Base-by-base conservation (phyloP, 2,113 vertebrate genomes). In the Chloropsis hardwickii region DNA sequence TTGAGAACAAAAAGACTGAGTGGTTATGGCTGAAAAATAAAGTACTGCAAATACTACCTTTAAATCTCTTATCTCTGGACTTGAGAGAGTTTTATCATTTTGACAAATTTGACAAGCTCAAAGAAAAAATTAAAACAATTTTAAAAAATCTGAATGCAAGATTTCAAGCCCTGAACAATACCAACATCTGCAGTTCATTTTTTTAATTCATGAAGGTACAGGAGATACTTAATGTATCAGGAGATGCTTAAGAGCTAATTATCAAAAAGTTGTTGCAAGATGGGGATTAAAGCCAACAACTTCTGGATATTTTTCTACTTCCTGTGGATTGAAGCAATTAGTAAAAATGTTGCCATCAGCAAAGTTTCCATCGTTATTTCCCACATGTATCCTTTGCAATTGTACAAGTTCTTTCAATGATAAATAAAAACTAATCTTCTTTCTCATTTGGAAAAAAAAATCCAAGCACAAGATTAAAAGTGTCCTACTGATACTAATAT, bases 241-340 rank as follows among this genome's bases (percentile, higher is more conserved):
- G 15, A 56, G 19, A 66, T 86, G 45, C 28, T 62, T 81, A 50
- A 54, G 50, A 70, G 33, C 65, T 92, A 81, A 86, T 91, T 71
- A 86, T 78, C 8, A 67, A 56, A 79, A 61, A 78, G 20, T 58
- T 92, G 28, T 64, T 73, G 8, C 60, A 51, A 77, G 29, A 60
- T 77, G 33, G 19, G 12, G n/a, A 86, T 82, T 86, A 91, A 93
- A 95, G 35, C n/a, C 25, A 80, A 37, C 11, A 85, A 53, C 21
- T 86, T 94, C 25, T 66, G 72, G 37, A 48, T 95, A 40, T 82
- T 85, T 78, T 88, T 89, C 15, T 15, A 33, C 58, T 93, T 94
- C 92, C 90, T 64, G 62, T 84, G 70, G 86, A 78, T 71, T 89
- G 77, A 95, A 86, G 71, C 33, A 92, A 91, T 95, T 95, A 96